phyloP scores from a whole-genome alignment of 2,797 vertebrate species.

The Xiphophorus birchmanni region DNA sequence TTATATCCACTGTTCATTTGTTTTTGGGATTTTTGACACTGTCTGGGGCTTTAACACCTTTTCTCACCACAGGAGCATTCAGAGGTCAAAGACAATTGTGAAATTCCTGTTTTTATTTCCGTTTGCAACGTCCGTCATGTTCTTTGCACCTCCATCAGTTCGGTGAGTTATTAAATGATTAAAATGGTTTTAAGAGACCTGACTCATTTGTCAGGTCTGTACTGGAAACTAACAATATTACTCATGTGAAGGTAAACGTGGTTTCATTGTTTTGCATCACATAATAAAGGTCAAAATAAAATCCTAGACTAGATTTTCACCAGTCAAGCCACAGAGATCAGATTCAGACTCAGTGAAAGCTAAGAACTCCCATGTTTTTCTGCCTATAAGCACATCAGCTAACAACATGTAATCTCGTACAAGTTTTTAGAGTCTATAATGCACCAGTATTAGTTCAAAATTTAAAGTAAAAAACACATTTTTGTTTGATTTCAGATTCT shows the following conservation, averaged over 20 bases:
- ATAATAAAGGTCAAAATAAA: background rate
- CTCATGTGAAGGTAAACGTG: background rate
- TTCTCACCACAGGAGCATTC: constrained; percentile 29
- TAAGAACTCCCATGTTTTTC: background rate
- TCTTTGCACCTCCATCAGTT: constrained; percentile 3
- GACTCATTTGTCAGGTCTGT: background rate
- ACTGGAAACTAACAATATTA: background rate
- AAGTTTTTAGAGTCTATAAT: background rate
- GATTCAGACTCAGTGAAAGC: background rate
- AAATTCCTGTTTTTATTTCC: constrained; percentile 35
- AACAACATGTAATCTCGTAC: background rate
- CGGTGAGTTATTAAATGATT: constrained; percentile 41
- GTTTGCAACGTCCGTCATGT: constrained; percentile 17
- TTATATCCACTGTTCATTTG: background rate
- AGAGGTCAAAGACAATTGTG: constrained; percentile 6
- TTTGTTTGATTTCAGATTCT: constrained; percentile 39
- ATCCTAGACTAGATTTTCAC: background rate
- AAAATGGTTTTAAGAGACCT: background rate
- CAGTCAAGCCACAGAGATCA: background rate
- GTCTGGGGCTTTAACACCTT: background rate
- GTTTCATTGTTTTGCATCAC: background rate
- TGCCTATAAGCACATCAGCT: background rate
- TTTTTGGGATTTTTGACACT: background rate
- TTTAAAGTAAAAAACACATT: background rate
- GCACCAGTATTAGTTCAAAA: no score